Evolutionary conservation across 2,888 invertebrate species (phyloP), one percentile per base, ranked within the genome.

Genomic region (Drosophila demipolita): DNA sequence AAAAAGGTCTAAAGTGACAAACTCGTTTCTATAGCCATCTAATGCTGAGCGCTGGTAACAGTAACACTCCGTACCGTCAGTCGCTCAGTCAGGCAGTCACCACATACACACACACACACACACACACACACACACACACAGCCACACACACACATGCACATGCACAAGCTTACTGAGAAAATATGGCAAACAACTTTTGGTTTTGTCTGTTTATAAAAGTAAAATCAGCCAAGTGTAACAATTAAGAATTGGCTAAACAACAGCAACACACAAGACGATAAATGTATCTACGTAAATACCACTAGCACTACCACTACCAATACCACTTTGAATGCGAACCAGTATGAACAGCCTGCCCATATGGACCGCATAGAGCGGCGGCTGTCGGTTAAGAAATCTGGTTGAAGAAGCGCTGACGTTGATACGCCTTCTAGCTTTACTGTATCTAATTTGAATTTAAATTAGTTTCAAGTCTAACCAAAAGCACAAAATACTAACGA

Each of bases 171-270:
- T 54, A 53, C 73, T 75, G 74, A 77, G 82, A 80, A 84, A 85
- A 85, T 87, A 87, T 87, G 83, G 85, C 85, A 72, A 86, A 85
- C 88, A 83, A 78, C 86, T 83, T 88, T 87, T 87, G 86, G 82
- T 88, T 80, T 80, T 82, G 79, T 82, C 72, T 87, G 83, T 76
- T 77, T 86, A 82, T 82, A 83, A 88, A 87, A 88, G 80, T 88
- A 90, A 83, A 90, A 72, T 85, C 91, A 90, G 83, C 91, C 84
- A 89, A 85, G 91, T 90, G 91, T 87, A 90, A 88, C 89, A 90
- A 83, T 77, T 83, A 83, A 83, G 89, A 86, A 80, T 84, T 84
- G 79, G 87, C 76, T 73, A 73, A 85, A 78, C 79, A 83, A 66
- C 79, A 65, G 45, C 69, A 66, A 53, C 23, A 23, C 70, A 66